Percentiles rank a stretch among this genome's conserved stretches.
Evolutionary conservation across 2,888 invertebrate species (phyloP).

Genomic region (Oscheius sp.): DNA sequence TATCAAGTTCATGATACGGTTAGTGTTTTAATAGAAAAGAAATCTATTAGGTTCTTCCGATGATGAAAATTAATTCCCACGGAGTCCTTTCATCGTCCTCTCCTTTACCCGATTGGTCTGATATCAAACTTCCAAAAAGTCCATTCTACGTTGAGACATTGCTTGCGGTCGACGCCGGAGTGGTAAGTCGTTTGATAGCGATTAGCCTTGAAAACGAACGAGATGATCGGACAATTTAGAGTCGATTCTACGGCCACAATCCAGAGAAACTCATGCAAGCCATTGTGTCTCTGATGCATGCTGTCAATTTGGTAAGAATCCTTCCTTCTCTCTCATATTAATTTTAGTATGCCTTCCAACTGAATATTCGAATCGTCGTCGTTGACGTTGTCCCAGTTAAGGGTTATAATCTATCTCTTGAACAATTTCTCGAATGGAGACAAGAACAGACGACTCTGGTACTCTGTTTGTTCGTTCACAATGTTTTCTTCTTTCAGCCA

Average conservation of each 20-base stretch:
- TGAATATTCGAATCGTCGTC: slow-evolving; percentile 45
- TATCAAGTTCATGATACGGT: slow-evolving; percentile 24
- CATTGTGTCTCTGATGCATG: slow-evolving; percentile 41
- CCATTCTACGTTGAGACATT: slow-evolving; percentile 38
- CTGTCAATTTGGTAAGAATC: slow-evolving; percentile 45
- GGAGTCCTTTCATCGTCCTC: slow-evolving; percentile 21
- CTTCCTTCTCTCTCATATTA: too few relatives aligned
- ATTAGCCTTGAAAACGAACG: too few relatives aligned
- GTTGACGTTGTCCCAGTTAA: slow-evolving; percentile 49
- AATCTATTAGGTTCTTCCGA: slow-evolving; percentile 3
- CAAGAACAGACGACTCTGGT: slow-evolving; percentile 41
- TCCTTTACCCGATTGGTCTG: slow-evolving; percentile 43
- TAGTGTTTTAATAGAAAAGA: not conserved
- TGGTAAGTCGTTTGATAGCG: slow-evolving; percentile 31
- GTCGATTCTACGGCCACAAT: slow-evolving; percentile 43
- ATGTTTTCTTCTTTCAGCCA: slow-evolving; percentile 3
- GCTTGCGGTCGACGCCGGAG: slow-evolving; percentile 42
- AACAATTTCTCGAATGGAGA: slow-evolving; percentile 50
- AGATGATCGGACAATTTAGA: slow-evolving; percentile 19
- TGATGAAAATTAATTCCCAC: slow-evolving; percentile 16
- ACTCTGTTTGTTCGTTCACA: not conserved
- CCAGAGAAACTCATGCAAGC: slow-evolving; percentile 38
- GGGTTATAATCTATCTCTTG: slow-evolving; percentile 46
- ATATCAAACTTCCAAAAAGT: slow-evolving; percentile 34
- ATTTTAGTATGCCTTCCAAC: slow-evolving; percentile 47